These are phyloP conservation scores for Streptopelia turtur DNA, from an alignment of 2,797 vertebrate species.

Conservation along the genomic window DNA sequence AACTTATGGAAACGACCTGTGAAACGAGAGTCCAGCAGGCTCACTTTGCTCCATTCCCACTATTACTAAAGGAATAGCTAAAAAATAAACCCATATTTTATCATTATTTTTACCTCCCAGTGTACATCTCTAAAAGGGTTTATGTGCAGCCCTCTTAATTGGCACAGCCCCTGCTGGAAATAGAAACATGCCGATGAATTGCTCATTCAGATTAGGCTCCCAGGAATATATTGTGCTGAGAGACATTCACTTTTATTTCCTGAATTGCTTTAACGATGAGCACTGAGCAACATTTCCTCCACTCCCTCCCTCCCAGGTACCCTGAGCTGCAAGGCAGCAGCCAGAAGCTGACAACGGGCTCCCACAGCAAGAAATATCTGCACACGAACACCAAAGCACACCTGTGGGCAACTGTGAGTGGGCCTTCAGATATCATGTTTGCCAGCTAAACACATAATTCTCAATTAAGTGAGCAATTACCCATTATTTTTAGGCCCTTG, in stretches of 20 bases:
- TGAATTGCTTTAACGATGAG: constrained; percentile 69
- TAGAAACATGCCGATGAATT: constrained; percentile 65
- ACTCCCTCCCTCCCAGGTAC: not conserved
- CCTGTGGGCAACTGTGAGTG: constrained; percentile 1
- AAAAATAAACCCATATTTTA: constrained; percentile 61
- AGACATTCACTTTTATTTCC: constrained; percentile 74
- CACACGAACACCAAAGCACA: not conserved
- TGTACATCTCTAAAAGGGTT: constrained; percentile 63
- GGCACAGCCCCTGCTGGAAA: constrained; percentile 74
- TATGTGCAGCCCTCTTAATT: constrained; percentile 70
- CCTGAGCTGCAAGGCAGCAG: constrained; percentile 19
- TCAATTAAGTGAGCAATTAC: constrained; percentile 67
- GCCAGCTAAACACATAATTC: constrained; percentile 56
- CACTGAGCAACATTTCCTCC: constrained; percentile 2
- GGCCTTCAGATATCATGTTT: constrained; percentile 9
- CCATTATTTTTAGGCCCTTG: constrained; percentile 28
- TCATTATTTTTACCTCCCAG: constrained; percentile 69
- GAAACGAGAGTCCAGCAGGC: not conserved
- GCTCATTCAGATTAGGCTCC: constrained; percentile 71
- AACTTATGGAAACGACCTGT: constrained; percentile 10
- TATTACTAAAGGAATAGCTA: constrained; percentile 57
- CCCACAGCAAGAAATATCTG: not conserved
- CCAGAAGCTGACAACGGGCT: not conserved
- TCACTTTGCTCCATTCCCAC: not conserved
- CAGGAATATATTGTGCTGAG: constrained; percentile 72